These are phyloP conservation scores for rat (Rattus norvegicus) DNA, from an alignment of 2,113 vertebrate genomes.

Conservation along the genomic window GRCr8 NC_086019.1:78439501-78440000, in stretches of 20 bases:
- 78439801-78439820: neutral
- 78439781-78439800: constrained; percentile 85
- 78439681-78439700: constrained; percentile 90
- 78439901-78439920: neutral
- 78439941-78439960: neutral
- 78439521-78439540: no score
- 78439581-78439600: neutral
- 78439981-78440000: neutral
- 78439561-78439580: no score
- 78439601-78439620: no score
- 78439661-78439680: neutral
- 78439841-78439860: neutral
- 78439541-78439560: no score
- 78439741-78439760: constrained; percentile 90
- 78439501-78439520: neutral
- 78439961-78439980: neutral
- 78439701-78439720: constrained; percentile 91
- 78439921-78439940: neutral
- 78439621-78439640: neutral
- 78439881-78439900: neutral
- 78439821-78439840: neutral
- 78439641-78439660: neutral
- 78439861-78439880: neutral
- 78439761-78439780: constrained; percentile 88
- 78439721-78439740: constrained; percentile 91